phyloP scores from a whole-genome alignment of 2,113 vertebrate genomes.

The Zapornia atra region DNA sequence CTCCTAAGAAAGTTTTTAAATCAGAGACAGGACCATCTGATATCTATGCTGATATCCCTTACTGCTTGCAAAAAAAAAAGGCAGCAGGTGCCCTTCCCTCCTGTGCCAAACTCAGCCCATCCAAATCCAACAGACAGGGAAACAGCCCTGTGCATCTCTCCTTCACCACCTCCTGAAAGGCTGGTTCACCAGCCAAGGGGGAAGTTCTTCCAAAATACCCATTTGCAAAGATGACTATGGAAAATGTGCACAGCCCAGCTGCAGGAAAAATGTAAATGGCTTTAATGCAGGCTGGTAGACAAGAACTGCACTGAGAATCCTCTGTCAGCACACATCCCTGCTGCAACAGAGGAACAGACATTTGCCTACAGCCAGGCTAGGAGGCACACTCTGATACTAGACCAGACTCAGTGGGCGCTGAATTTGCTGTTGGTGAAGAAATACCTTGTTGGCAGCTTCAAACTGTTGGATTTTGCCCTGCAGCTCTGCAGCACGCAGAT shows the following conservation, averaged over 20 bases:
- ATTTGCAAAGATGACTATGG: background rate
- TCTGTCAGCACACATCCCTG: background rate
- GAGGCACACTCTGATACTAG: background rate
- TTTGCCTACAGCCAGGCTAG: background rate
- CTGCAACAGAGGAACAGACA: background rate
- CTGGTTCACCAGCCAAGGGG: background rate
- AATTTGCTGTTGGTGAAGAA: background rate
- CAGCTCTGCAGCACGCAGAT: conserved; percentile 76
- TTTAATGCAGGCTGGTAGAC: background rate
- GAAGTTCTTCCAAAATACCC: background rate
- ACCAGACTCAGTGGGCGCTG: background rate
- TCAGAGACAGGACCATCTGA: background rate
- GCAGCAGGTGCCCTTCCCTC: background rate
- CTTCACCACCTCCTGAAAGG: background rate
- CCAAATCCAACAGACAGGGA: background rate
- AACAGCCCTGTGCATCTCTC: background rate
- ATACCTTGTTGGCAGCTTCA: conserved; percentile 86
- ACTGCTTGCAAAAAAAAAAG: background rate
- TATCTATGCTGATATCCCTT: background rate
- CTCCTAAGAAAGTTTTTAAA: background rate
- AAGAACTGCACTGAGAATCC: background rate
- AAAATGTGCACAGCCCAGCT: background rate
- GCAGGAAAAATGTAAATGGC: background rate
- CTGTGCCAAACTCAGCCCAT: background rate
- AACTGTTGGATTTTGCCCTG: conserved; percentile 83